Conservation (phyloP, 1,140 invertebrate genomes). For the Stegodyphus mimosarum region DNA sequence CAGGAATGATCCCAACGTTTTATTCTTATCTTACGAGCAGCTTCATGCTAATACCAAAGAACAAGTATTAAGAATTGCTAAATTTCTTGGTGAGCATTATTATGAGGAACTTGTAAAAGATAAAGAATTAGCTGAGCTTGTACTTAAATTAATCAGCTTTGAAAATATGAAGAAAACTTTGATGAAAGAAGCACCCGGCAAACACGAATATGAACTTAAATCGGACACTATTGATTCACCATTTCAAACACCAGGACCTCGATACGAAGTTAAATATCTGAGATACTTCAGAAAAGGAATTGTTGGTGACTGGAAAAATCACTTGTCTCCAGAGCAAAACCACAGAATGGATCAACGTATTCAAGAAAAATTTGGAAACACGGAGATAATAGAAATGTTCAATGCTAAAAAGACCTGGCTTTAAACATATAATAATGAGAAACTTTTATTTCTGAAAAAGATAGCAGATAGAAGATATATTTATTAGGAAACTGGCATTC, state of each 20-base stretch:
- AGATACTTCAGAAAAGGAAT: slow-evolving; percentile 66
- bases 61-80: slow-evolving; percentile 16
- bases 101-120: slow-evolving; percentile 7
- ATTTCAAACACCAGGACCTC: slow-evolving; percentile 9
- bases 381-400: slow-evolving; percentile 54
- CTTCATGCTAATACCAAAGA: slow-evolving; percentile 43
- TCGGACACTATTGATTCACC: slow-evolving; percentile 33
- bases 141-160: slow-evolving; percentile 34
- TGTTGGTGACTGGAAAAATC: slow-evolving; percentile 70
- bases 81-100: slow-evolving; percentile 50
- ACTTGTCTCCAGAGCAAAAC: slow-evolving; percentile 68
- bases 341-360: slow-evolving; percentile 67
- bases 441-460: no score
- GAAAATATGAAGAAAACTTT: slow-evolving; percentile 53
- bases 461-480: no score
- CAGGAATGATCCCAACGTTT: slow-evolving; percentile 53
- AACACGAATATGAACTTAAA: slow-evolving; percentile 40
- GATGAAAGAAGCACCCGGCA: slow-evolving; percentile 38
- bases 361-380: slow-evolving; percentile 63
- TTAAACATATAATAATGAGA: no score
- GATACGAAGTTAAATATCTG: slow-evolving; percentile 54
- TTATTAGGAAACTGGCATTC: no score
- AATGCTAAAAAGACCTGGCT: slow-evolving; percentile 38
- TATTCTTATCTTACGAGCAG: slow-evolving; percentile 60
- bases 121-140: neutral